These are phyloP conservation scores for Thymelicus sylvestris DNA, from an alignment of 2,888 invertebrate species.

Conservation along the genomic window DNA sequence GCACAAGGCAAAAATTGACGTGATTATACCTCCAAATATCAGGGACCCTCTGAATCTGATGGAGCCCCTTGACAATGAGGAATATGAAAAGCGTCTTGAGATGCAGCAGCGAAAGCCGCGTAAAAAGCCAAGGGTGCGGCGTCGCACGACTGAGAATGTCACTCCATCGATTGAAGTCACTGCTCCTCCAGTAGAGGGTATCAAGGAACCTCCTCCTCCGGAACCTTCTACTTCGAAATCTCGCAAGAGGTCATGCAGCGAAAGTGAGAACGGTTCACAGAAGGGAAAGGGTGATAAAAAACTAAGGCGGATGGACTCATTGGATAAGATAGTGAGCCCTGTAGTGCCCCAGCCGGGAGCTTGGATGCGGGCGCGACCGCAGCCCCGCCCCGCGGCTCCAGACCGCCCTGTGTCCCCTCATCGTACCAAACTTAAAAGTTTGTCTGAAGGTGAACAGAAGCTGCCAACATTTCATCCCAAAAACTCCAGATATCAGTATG, in stretches of 20 bases:
- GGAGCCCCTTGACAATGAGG: conserved; percentile 91
- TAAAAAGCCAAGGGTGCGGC: conserved; percentile 86
- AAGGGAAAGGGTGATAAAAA: conserved; percentile 82
- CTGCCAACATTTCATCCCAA: conserved; percentile 89
- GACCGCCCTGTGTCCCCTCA: conserved; percentile 80
- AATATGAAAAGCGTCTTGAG: conserved; percentile 91
- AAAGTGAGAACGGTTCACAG: conserved; percentile 83
- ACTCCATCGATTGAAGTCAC: conserved; percentile 59
- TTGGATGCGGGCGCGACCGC: conserved; percentile 87
- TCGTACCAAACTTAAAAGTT: conserved; percentile 63
- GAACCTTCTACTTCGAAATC: conserved; percentile 71
- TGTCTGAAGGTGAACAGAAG: conserved; percentile 71
- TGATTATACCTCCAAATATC: conserved; percentile 96
- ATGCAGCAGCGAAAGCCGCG: conserved; percentile 89
- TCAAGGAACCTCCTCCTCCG: conserved; percentile 69
- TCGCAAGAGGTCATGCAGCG: conserved; percentile 81
- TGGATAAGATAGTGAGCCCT: conserved; percentile 96
- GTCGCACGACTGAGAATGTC: conserved; percentile 76
- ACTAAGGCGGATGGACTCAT: conserved; percentile 88
- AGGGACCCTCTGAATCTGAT: conserved; percentile 95
- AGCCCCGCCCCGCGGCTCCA: conserved; percentile 65
- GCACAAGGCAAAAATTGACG: conserved; percentile 92
- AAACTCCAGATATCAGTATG: conserved; percentile 94
- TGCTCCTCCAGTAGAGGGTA: conserved; percentile 56
- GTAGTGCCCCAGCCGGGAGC: conserved; percentile 95